Conservation (phyloP, 92 coral and sea anemone species). For the Palythoa caribaeorum region DNA sequence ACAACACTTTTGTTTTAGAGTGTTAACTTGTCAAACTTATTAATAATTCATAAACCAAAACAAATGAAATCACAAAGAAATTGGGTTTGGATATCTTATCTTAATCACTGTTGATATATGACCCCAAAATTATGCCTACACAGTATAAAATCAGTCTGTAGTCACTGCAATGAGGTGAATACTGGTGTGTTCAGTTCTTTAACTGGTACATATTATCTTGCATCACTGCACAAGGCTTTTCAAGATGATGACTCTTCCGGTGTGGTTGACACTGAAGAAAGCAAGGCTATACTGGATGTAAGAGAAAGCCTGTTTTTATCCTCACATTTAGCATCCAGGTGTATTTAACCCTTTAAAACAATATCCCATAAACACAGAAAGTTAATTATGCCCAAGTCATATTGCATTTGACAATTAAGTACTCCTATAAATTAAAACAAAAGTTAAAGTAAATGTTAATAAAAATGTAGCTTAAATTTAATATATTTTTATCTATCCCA, state of each 20-base stretch:
- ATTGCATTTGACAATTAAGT: not conserved
- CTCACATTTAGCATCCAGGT: not conserved
- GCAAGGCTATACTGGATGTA: slow-evolving; percentile 48
- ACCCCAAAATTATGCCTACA: too few species aligned
- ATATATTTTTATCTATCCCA: too few species aligned
- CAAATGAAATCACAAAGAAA: too few species aligned
- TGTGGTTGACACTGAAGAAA: slow-evolving; percentile 46
- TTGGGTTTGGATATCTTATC: too few species aligned
- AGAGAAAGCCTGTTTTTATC: slow-evolving; percentile 20
- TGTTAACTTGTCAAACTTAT: too few species aligned
- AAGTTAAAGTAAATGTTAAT: too few species aligned
- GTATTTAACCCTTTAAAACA: not conserved
- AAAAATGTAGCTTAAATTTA: too few species aligned
- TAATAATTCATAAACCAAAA: too few species aligned
- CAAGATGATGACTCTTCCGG: slow-evolving; percentile 48
- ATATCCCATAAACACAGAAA: not conserved
- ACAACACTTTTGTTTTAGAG: too few species aligned
- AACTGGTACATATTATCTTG: slow-evolving; percentile 24
- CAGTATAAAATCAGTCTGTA: not conserved
- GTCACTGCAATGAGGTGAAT: not conserved
- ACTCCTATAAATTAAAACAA: too few species aligned
- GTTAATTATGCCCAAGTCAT: not conserved
- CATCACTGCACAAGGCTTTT: slow-evolving; percentile 46
- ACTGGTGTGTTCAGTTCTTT: not conserved
- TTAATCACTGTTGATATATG: too few species aligned